Evolutionary conservation across 2,797 vertebrate genomes (phyloP).

Genomic region (Borostomias antarcticus): DNA sequence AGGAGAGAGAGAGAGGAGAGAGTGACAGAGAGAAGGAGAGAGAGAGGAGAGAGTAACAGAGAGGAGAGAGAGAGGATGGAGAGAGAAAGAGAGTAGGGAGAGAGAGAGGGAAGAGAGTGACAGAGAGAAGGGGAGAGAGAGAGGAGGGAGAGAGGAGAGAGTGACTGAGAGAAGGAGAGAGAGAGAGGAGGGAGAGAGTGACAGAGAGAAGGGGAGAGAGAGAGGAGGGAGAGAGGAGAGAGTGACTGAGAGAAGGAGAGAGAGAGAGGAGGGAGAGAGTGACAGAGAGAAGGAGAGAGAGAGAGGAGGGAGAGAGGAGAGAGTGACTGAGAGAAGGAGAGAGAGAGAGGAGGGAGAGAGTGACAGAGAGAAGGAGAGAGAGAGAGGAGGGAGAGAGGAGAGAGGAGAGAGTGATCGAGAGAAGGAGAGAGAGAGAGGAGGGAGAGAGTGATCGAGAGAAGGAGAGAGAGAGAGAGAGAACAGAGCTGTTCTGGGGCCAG

Average conservation of each 20-base stretch:
- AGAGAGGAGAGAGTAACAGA: too few species aligned
- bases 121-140: too few species aligned
- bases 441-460: conserved; percentile 1
- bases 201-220: conserved; percentile 9
- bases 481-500: not conserved
- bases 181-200: conserved; percentile 4
- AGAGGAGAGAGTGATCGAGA: conserved; percentile 16
- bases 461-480: not conserved
- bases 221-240: not conserved
- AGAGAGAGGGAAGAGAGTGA: too few species aligned
- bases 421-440: conserved; percentile 10
- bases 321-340: not conserved
- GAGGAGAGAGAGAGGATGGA: too few species aligned
- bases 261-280: conserved; percentile 1
- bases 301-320: conserved; percentile 2
- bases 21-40: too few species aligned
- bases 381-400: conserved; percentile 15
- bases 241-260: not conserved
- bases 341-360: not conserved
- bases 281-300: conserved; percentile 25
- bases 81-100: not conserved
- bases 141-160: too few species aligned
- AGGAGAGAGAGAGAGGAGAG: too few species aligned
- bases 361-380: conserved; percentile 16
- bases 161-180: too few species aligned